Evolutionary conservation across 2,113 vertebrate genomes (phyloP).

Genomic region (Myotis brandtii): DNA sequence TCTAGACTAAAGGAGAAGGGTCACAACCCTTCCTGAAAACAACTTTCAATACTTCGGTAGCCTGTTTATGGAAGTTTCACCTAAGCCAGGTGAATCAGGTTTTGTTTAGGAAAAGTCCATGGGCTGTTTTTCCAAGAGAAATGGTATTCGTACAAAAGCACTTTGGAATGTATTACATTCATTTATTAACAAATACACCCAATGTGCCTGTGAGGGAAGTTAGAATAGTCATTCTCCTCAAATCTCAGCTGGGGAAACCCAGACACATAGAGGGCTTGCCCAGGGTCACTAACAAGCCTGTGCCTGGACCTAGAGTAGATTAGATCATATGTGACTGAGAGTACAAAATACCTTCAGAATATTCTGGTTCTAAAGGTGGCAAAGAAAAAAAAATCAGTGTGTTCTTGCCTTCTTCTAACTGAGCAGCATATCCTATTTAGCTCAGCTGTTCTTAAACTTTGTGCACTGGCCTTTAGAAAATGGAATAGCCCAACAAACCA

Average conservation of each 20-base stretch:
- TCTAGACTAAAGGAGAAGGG: conserved; percentile 48
- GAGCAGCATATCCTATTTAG: conserved; percentile 27
- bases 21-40: conserved; percentile 29
- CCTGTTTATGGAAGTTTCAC: conserved; percentile 46
- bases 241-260: conserved; percentile 63
- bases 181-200: conserved; percentile 78
- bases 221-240: conserved; percentile 72
- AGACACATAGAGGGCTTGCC: conserved; percentile 32
- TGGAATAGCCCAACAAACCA: conserved; percentile 9
- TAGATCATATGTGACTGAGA: conserved; percentile 27
- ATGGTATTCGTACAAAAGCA: conserved; percentile 69
- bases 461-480: conserved; percentile 58
- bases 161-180: conserved; percentile 75
- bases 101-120: conserved; percentile 74
- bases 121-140: conserved; percentile 75
- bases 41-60: conserved; percentile 56
- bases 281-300: conserved; percentile 61
- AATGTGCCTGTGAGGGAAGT: conserved; percentile 70
- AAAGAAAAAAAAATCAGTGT: background rate
- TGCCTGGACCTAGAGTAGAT: conserved; percentile 54
- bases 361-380: conserved; percentile 36
- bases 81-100: conserved; percentile 69
- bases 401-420: background rate
- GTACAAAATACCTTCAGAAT: conserved; percentile 42
- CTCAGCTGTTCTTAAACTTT: conserved; percentile 52